Evolutionary conservation across 2,797 vertebrate genomes (phyloP).

Genomic region (Ctenosaura bakeri): DNA sequence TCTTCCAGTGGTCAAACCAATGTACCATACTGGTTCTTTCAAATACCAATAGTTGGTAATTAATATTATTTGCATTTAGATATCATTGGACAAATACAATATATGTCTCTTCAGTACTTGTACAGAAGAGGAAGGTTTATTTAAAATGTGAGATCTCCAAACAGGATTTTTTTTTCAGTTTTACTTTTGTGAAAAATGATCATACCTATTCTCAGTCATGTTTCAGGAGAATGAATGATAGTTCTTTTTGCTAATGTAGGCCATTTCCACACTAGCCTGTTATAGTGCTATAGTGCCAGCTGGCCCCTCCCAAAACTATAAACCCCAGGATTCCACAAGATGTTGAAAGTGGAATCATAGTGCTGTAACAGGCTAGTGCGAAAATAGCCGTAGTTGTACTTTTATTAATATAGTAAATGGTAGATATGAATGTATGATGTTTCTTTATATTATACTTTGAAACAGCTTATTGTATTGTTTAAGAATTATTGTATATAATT

Average conservation of each 20-base stretch:
- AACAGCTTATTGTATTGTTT: not conserved
- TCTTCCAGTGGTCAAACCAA: not conserved
- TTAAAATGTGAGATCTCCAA: slow-evolving; percentile 6
- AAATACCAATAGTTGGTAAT: not conserved
- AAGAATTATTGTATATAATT: not conserved
- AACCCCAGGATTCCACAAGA: too few species aligned
- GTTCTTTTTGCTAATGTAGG: not conserved
- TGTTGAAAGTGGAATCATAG: too few species aligned
- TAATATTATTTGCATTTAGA: not conserved
- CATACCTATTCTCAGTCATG: not conserved
- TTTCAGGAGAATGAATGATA: not conserved
- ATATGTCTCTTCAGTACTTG: not conserved
- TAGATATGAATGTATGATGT: not conserved
- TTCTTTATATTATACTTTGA: not conserved
- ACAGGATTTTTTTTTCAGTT: not conserved
- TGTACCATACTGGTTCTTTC: not conserved
- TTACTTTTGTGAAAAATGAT: not conserved
- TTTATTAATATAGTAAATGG: not conserved
- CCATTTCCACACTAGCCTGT: too few species aligned
- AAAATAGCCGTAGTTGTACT: not conserved
- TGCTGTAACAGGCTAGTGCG: too few species aligned
- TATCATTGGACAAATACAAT: not conserved
- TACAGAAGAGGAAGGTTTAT: not conserved
- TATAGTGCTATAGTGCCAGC: too few species aligned
- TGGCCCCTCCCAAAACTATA: too few species aligned